Conservation (phyloP, 2,797 vertebrate species). For the Odontamblyopus lacepedii region DNA sequence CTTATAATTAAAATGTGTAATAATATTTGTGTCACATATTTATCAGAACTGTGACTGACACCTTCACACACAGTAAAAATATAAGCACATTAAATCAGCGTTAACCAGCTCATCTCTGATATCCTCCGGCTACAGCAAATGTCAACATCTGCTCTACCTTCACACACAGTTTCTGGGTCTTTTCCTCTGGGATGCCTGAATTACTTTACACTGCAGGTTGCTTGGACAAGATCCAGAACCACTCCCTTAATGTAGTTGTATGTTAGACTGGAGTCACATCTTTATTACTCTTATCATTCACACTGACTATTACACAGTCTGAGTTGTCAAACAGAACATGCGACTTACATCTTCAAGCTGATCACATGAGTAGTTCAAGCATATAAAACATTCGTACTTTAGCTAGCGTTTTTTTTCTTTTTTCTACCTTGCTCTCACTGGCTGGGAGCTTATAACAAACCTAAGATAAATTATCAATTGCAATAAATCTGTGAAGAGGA, state of each 20-base stretch:
- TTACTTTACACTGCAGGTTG: conserved; percentile 36
- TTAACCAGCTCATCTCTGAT: conserved; percentile 9
- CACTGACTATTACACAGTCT: conserved; percentile 12
- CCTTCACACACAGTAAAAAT: conserved; percentile 4
- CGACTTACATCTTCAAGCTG: not conserved
- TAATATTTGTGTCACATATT: not conserved
- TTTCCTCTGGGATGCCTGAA: conserved; percentile 32
- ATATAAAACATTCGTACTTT: not conserved
- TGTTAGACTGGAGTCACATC: conserved; percentile 14
- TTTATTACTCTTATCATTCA: conserved; percentile 12
- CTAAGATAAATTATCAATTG: conserved; percentile 30
- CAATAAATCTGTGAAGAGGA: conserved; percentile 23
- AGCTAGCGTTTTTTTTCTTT: not conserved
- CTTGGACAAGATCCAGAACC: conserved; percentile 29
- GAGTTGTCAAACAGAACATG: conserved; percentile 9
- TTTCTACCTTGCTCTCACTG: not conserved
- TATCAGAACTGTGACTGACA: not conserved
- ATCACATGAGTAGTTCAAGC: conserved; percentile 12
- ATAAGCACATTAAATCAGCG: conserved; percentile 13
- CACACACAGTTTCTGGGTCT: conserved; percentile 26
- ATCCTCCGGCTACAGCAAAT: conserved; percentile 17
- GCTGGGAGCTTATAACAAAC: conserved; percentile 23
- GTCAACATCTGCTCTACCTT: conserved; percentile 36
- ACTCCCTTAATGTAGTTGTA: conserved; percentile 5
- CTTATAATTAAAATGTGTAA: not conserved